Percentiles rank a stretch among this genome's conserved stretches.
Conservation (phyloP, 2,113 vertebrate species). For the Loxodonta africana region DNA sequence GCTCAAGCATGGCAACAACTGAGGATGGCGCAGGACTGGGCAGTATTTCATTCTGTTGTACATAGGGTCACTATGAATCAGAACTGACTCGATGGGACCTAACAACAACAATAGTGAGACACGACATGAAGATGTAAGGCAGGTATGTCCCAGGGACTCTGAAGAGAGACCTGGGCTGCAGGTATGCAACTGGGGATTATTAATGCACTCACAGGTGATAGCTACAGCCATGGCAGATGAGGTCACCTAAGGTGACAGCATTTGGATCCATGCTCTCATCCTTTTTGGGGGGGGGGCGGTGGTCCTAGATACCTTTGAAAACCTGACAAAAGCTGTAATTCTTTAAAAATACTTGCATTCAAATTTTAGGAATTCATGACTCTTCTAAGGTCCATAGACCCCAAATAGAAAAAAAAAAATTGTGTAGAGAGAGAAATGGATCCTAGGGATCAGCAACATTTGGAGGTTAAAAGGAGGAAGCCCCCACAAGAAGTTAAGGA, state of each 20-base stretch:
- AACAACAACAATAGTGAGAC: not conserved
- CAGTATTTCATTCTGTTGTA: too few species aligned
- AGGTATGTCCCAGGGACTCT: not conserved
- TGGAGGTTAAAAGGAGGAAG: not conserved
- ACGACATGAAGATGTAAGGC: not conserved
- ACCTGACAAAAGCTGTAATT: not conserved
- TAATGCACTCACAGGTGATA: not conserved
- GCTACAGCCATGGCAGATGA: not conserved
- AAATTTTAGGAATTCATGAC: slow-evolving; percentile 21
- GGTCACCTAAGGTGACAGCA: not conserved
- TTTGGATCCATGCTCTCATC: not conserved
- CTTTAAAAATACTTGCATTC: slow-evolving; percentile 27
- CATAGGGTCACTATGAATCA: too few species aligned
- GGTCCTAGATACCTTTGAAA: not conserved
- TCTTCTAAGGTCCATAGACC: not conserved
- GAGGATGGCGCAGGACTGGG: too few species aligned
- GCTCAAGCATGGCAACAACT: too few species aligned
- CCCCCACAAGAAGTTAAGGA: not conserved
- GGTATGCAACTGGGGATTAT: not conserved
- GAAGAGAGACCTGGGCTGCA: not conserved
- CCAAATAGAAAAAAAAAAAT: slow-evolving; percentile 1
- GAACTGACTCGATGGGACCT: too few species aligned
- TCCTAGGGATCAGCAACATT: not conserved
- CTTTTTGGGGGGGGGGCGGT: not conserved
- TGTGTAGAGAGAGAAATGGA: not conserved